Conservation (phyloP, 2,888 invertebrate genomes). For the Baccha elongata region DNA sequence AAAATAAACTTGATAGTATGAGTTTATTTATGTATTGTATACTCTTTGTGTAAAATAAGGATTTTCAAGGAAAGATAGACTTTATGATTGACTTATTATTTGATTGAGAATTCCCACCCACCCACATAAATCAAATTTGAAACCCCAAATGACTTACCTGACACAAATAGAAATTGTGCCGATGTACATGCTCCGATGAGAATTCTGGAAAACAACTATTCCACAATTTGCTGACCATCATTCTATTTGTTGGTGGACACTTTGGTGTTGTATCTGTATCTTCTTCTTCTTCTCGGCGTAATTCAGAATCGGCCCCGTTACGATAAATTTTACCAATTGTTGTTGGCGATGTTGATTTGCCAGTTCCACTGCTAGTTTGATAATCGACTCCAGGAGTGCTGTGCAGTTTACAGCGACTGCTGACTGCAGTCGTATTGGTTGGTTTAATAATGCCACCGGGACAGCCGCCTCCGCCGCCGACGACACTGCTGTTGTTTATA, state of each 20-base stretch:
- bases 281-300: slow-evolving; percentile 77
- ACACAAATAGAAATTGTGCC: slow-evolving; percentile 82
- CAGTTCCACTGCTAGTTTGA: slow-evolving; percentile 73
- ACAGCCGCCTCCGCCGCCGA: slow-evolving; percentile 24
- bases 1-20: no score
- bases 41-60: no score
- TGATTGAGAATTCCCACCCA: neutral
- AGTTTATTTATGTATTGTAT: no score
- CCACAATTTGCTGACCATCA: slow-evolving; percentile 83
- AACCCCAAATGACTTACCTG: slow-evolving; percentile 77
- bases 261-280: slow-evolving; percentile 78
- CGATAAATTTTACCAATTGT: slow-evolving; percentile 65
- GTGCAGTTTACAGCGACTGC: slow-evolving; percentile 61
- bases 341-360: slow-evolving; percentile 74
- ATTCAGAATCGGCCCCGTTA: slow-evolving; percentile 53
- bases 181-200: slow-evolving; percentile 81
- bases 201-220: slow-evolving; percentile 82
- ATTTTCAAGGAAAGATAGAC: no score
- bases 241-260: slow-evolving; percentile 80
- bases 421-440: slow-evolving; percentile 74
- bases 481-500: slow-evolving; percentile 31
- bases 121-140: neutral
- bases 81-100: neutral
- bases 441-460: slow-evolving; percentile 57
- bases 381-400: slow-evolving; percentile 43